Evolutionary conservation across 2,797 vertebrate genomes (phyloP).

Genomic region (Pteropus rufus): DNA sequence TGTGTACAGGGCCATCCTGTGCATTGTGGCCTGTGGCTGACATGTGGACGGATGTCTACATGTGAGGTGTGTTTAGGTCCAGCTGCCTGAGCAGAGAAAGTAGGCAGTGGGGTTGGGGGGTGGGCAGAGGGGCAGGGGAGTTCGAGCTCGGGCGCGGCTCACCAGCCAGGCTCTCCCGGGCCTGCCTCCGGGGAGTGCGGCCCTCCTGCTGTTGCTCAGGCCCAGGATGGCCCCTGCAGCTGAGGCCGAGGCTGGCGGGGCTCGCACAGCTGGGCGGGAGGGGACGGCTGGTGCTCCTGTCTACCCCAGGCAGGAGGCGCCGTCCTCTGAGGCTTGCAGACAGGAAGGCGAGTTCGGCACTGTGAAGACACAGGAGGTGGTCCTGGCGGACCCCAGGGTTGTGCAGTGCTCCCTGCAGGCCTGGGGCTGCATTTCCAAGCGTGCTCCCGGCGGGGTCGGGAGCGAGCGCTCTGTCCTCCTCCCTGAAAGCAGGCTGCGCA

Average conservation of each 20-base stretch:
- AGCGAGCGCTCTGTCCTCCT: background rate
- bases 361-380: fast-evolving
- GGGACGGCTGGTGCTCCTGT: background rate
- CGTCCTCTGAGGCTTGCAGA: background rate
- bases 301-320: background rate
- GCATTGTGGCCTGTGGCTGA: background rate
- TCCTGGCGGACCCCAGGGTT: background rate
- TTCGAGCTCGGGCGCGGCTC: too few species aligned
- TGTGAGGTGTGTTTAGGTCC: background rate
- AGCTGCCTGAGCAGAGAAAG: too few species aligned
- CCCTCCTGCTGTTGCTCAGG: too few species aligned
- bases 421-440: background rate
- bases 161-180: too few species aligned
- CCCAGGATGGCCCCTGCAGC: too few species aligned
- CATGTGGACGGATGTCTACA: fast-evolving
- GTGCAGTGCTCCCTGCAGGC: background rate
- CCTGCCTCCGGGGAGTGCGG: too few species aligned
- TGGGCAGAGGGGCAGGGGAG: too few species aligned
- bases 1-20: background rate
- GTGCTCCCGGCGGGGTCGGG: too few species aligned
- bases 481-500: background rate
- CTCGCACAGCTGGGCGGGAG: background rate
- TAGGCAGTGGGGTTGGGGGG: too few species aligned
- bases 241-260: too few species aligned
- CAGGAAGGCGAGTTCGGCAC: fast-evolving